A percentile compares a stretch with the other conserved stretches of the same genome.
Evolutionary conservation across 1,140 invertebrate species (phyloP).

Genomic region (Helicoverpa armigera): DNA sequence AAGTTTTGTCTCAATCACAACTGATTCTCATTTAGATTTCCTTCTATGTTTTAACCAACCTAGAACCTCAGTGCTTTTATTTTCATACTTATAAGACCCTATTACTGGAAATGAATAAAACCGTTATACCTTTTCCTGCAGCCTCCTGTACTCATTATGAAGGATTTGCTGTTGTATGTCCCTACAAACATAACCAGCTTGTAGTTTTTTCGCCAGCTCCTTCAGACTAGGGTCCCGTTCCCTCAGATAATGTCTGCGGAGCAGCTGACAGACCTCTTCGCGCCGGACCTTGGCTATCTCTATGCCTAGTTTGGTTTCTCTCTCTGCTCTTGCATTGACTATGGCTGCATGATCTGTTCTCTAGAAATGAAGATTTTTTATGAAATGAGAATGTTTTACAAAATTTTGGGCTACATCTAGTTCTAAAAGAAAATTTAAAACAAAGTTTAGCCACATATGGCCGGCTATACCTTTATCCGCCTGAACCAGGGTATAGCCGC

Average conservation of each 20-base stretch:
- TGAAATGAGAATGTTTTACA: too few relatives aligned
- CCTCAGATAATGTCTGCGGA: conserved; percentile 71
- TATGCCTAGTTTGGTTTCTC: conserved; percentile 68
- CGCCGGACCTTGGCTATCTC: conserved; percentile 70
- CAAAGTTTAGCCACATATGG: too few relatives aligned
- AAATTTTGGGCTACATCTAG: too few relatives aligned
- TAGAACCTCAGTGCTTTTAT: too few relatives aligned
- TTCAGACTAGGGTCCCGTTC: conserved; percentile 72
- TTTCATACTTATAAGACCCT: too few relatives aligned
- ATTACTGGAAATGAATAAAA: too few relatives aligned
- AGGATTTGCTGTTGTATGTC: conserved; percentile 77
- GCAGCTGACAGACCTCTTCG: conserved; percentile 66
- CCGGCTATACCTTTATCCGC: too few relatives aligned
- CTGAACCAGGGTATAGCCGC: too few relatives aligned
- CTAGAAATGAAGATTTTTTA: conserved; percentile 51
- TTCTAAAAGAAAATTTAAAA: too few relatives aligned
- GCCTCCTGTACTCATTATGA: conserved; percentile 74
- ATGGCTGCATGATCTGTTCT: conserved; percentile 81
- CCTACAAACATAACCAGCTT: conserved; percentile 76
- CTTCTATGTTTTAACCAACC: too few relatives aligned
- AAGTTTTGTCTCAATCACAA: too few relatives aligned
- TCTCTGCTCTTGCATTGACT: conserved; percentile 72
- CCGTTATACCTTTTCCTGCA: conserved; percentile 72
- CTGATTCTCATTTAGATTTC: too few relatives aligned
- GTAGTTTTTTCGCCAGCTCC: conserved; percentile 67